A percentile compares a stretch with the other conserved stretches of the same genome.
Evolutionary conservation across 92 coral and sea anemone genomes (phyloP).

Genomic region (Siderastrea siderea): DNA sequence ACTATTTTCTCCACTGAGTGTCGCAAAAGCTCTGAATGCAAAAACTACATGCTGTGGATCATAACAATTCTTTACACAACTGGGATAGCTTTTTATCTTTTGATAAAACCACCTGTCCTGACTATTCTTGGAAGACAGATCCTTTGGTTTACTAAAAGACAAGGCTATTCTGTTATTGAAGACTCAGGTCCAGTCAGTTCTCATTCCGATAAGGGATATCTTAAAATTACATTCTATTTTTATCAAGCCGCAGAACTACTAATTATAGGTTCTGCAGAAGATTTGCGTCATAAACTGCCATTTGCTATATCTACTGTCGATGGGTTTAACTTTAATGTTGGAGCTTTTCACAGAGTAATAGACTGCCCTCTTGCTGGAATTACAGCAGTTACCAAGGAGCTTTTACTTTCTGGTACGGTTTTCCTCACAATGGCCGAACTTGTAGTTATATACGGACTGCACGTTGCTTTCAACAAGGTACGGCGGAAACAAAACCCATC

Average conservation of each 20-base stretch:
- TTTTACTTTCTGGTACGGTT: slow-evolving; percentile 64
- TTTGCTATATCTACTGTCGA: slow-evolving; percentile 60
- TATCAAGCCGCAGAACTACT: slow-evolving; percentile 83
- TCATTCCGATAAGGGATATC: slow-evolving; percentile 49
- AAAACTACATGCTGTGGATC: slow-evolving; percentile 64
- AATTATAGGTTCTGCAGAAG: slow-evolving; percentile 51
- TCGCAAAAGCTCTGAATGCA: slow-evolving; percentile 43
- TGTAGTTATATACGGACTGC: slow-evolving; percentile 1
- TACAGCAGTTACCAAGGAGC: slow-evolving; percentile 83
- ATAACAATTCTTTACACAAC: slow-evolving; percentile 37
- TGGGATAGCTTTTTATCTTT: slow-evolving; percentile 37
- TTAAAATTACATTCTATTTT: slow-evolving; percentile 85
- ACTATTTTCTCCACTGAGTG: slow-evolving; percentile 70
- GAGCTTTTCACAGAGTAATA: slow-evolving; percentile 23
- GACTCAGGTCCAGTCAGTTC: neutral
- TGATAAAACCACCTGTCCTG: slow-evolving; percentile 32
- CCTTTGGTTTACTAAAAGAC: slow-evolving; percentile 1
- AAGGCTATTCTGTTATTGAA: neutral
- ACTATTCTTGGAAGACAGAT: slow-evolving; percentile 10
- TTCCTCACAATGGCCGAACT: slow-evolving; percentile 39
- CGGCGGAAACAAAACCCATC: slow-evolving; percentile 32
- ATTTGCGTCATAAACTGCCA: slow-evolving; percentile 15
- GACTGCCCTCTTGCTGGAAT: slow-evolving; percentile 87
- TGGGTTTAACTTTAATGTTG: slow-evolving; percentile 75
- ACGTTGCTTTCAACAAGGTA: neutral